Percentiles rank a stretch among this genome's conserved stretches.
Evolutionary conservation across 2,797 vertebrate species (phyloP).

Genomic region (Sebastes iracundus): DNA sequence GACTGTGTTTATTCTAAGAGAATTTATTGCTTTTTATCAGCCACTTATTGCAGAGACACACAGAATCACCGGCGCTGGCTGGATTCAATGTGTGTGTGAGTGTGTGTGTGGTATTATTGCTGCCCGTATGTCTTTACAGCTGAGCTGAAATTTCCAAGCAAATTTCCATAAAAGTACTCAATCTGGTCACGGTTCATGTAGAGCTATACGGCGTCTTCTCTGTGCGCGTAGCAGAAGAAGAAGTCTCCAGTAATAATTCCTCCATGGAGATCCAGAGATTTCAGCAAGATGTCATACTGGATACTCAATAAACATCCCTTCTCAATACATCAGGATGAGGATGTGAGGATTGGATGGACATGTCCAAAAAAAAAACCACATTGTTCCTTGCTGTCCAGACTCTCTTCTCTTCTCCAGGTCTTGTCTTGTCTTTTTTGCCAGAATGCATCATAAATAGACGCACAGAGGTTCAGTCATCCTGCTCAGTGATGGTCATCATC

Average conservation of each 20-base stretch:
- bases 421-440: conserved; percentile 17
- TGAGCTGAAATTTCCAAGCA: conserved; percentile 64
- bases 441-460: conserved; percentile 56
- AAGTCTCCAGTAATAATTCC: conserved; percentile 62
- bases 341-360: conserved; percentile 37
- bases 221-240: conserved; percentile 32
- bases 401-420: conserved; percentile 34
- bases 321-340: conserved; percentile 34
- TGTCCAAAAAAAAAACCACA: conserved; percentile 40
- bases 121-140: conserved; percentile 61
- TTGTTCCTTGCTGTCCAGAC: conserved; percentile 41
- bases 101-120: conserved; percentile 70
- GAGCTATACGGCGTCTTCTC: conserved; percentile 55
- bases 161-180: conserved; percentile 73
- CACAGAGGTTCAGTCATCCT: conserved; percentile 56
- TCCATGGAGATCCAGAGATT: conserved; percentile 65
- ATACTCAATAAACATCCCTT: conserved; percentile 45
- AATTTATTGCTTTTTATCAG: conserved; percentile 81
- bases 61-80: conserved; percentile 64
- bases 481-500: conserved; percentile 59
- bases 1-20: conserved; percentile 67
- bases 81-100: conserved; percentile 26
- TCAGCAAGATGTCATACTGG: conserved; percentile 43
- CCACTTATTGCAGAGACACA: conserved; percentile 78
- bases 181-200: conserved; percentile 43